Evolutionary conservation across 92 coral and sea anemone species (phyloP).

Genomic region (Bergia sp.): DNA sequence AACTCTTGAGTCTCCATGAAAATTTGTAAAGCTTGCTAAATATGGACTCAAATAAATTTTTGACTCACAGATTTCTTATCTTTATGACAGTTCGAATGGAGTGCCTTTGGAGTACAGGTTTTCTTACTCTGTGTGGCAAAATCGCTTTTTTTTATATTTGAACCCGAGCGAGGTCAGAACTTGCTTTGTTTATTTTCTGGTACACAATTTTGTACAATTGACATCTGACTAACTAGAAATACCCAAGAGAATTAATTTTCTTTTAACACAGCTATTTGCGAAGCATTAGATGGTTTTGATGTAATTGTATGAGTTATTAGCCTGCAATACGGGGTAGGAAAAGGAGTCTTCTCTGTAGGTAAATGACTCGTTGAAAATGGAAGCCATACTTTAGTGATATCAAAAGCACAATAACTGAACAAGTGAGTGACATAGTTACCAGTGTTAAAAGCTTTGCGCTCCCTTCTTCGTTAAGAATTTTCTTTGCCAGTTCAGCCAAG

Average conservation of each 20-base stretch:
- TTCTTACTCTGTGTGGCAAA: background rate
- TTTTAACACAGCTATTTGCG: slow-evolving; percentile 3
- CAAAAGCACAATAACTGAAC: background rate
- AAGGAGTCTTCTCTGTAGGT: background rate
- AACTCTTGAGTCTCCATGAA: background rate
- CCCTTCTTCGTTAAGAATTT: background rate
- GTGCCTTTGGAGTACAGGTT: background rate
- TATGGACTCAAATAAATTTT: too few species aligned
- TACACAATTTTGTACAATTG: slow-evolving; percentile 1
- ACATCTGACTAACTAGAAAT: background rate
- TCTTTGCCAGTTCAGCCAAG: slow-evolving; percentile 20
- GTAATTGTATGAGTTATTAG: background rate
- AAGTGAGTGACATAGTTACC: background rate
- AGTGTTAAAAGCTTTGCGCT: background rate
- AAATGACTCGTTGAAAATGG: background rate
- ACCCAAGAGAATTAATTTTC: background rate
- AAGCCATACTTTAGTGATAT: background rate
- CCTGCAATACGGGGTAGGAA: background rate
- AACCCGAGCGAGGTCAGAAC: background rate
- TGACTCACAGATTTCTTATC: background rate
- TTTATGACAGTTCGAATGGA: background rate
- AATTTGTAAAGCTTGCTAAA: background rate
- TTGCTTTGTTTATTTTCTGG: background rate
- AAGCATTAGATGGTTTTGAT: background rate
- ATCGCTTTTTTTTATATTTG: background rate